Evolutionary conservation across 2,888 invertebrate species (phyloP), one percentile per base, ranked within the genome.

Genomic region (Slavum lentiscoides): DNA sequence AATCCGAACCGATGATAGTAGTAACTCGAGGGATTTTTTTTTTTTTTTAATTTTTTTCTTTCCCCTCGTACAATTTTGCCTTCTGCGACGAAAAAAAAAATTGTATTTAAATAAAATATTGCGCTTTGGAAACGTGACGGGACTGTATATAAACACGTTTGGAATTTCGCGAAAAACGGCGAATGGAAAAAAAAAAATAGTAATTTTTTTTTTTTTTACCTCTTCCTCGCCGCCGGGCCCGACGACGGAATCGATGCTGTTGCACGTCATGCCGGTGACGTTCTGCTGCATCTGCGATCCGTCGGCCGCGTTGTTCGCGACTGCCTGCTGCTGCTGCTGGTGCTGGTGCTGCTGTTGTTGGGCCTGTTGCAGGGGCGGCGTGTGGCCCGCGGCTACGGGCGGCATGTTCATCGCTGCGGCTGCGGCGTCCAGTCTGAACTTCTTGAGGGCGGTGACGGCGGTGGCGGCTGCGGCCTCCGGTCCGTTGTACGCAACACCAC

Each of bases 231-330:
- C 94, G 87, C 95, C 94, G 87, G 94, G 94, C 87, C 93, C 96
- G 87, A 97, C 96, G 87, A 97, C 97, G 86, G 96, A 96, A 90
- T 97, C 97, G 96, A 97, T 96, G 90, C 96, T 96, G 89, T 97
- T 96, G 87, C 96, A 96, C 86, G 49, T 49, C 49, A 94, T 70
- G 39, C 70, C 80, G 23, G 80, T 2, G 49, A 49, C 15, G 49
- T 49, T 49, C 49, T 49, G 49, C 49, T 49, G 49, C 84, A 58
- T 43, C 84, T 76, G 75, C 30, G 30, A 30, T 23, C 91, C 90
- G 84, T 91, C 89, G 84, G 91, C 67, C 59, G 43, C 17, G 53
- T 0, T 6, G 55, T 55, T 55, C 84, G 91, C 91, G 53, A 37
- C 37, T 43, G 43, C 30, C 11, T 49, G 49, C 49, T 49, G 49